Evolutionary conservation across 2,888 invertebrate species (phyloP), one percentile per base, ranked within the genome.

Genomic region (Mesorhabditis sp.): DNA sequence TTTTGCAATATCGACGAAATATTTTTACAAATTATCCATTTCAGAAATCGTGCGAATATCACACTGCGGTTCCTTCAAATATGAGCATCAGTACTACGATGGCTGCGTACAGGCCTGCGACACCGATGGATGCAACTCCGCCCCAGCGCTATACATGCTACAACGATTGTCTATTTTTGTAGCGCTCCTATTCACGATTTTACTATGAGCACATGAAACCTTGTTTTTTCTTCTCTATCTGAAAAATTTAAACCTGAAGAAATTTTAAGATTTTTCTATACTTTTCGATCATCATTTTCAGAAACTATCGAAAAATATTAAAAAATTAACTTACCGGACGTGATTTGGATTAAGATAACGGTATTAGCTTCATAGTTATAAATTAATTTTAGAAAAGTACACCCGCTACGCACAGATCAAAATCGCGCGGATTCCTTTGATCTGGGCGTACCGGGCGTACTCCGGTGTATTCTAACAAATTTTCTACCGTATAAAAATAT

Each of bases 11-110:
- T 28, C 28, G 28, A 28, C 28, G 28, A 28, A 28, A 28, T 28
- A 28, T 28, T 28, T 2, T 28, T 28, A 28, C 28, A 28, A 28
- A 28, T 28, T 28, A 10, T 62, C 41, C 43, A 44, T 77, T 78
- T 62, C 75, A 79, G 96, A 96, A 89, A 92, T 96, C 73, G 92
- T 95, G 67, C 89, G 96, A 77, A 94, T 94, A 92, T 94, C 94
- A n/a, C 95, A 96, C 87, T 96, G 96, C 86, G 96, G 96, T 45
- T 90, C 93, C 79, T 94, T 96, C 88, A 92, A 92, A 86, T 95
- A 93, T 85, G 80, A 83, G 70, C 80, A 78, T 43, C 70, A 74
- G 66, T 80, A 82, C 64, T 84, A 82, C 71, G 77, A 79, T 67
- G 84, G 84, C 71, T 78, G 79, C 70, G 77, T 79, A 69, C 79